Percentiles rank a stretch among this genome's conserved stretches.
These are phyloP conservation scores for Drosophila paranaensis DNA, from an alignment of 2,888 invertebrate genomes.

Conservation along the genomic window DNA sequence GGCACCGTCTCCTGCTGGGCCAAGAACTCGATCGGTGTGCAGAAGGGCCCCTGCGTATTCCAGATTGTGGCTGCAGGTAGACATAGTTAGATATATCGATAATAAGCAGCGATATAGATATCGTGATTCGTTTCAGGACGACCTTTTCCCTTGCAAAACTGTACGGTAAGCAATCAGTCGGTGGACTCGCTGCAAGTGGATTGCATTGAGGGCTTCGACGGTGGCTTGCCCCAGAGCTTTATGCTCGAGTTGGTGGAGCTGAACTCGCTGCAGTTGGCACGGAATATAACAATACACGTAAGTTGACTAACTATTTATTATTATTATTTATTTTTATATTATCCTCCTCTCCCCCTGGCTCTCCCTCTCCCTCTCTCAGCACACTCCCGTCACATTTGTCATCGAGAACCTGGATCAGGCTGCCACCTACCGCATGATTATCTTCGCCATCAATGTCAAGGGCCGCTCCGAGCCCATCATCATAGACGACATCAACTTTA, in stretches of 20 bases:
- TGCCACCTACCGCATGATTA: conserved; percentile 91
- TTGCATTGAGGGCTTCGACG: conserved; percentile 94
- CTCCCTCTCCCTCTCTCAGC: conserved; percentile 52
- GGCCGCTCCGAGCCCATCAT: conserved; percentile 93
- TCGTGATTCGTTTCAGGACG: conserved; percentile 87
- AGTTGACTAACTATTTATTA: conserved; percentile 53
- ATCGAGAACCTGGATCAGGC: conserved; percentile 88
- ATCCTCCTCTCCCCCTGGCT: not conserved
- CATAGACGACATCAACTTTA: conserved; percentile 93
- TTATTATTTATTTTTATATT: not conserved
- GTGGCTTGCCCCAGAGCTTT: conserved; percentile 94
- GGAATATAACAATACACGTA: conserved; percentile 84
- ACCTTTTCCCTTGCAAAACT: conserved; percentile 94
- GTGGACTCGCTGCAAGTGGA: conserved; percentile 93
- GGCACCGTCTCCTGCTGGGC: conserved; percentile 95
- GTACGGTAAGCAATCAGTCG: conserved; percentile 95
- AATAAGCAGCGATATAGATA: not conserved
- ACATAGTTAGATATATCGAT: not conserved
- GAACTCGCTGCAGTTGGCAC: conserved; percentile 87
- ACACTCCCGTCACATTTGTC: conserved; percentile 83
- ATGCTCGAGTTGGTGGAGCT: conserved; percentile 92
- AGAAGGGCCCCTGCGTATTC: conserved; percentile 93
- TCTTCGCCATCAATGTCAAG: conserved; percentile 95
- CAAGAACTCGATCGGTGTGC: conserved; percentile 92
- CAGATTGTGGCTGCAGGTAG: conserved; percentile 94